Conservation (phyloP, 2,888 invertebrate species). For the Dicranocentrus wangi region DNA sequence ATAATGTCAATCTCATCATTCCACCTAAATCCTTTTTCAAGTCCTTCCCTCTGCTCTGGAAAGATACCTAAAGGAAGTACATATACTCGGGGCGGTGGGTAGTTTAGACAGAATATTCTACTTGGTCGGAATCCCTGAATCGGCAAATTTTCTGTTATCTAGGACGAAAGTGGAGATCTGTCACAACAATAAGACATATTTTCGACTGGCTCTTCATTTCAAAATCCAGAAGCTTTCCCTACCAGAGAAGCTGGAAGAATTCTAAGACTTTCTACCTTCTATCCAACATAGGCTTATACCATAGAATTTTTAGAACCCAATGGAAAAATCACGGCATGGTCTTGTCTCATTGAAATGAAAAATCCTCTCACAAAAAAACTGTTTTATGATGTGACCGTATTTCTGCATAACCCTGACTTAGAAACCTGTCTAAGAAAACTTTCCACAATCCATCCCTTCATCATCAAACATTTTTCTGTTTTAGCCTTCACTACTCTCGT, state of each 20-base stretch:
- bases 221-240: not conserved
- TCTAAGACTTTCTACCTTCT: too few relatives aligned
- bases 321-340: not conserved
- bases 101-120: conserved; percentile 14
- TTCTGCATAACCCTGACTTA: conserved; percentile 24
- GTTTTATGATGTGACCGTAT: conserved; percentile 11
- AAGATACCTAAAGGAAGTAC: not conserved
- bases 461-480: conserved; percentile 27
- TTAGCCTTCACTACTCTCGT: conserved; percentile 43
- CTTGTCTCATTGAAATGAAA: not conserved
- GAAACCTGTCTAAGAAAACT: conserved; percentile 37
- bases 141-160: conserved; percentile 5
- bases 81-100: too few relatives aligned
- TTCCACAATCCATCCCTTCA: not conserved
- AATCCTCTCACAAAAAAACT: not conserved
- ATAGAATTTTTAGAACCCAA: not conserved
- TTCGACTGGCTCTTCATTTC: conserved; percentile 7
- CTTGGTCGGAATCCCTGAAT: not conserved
- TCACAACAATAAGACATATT: conserved; percentile 24
- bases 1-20: conserved; percentile 54
- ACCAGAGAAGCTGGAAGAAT: not conserved
- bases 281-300: too few relatives aligned
- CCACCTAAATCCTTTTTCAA: conserved; percentile 15
- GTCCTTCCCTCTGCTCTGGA: not conserved
- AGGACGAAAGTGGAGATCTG: conserved; percentile 4